Conservation (phyloP, 2,797 vertebrate genomes). For the Phrynocephalus forsythii region DNA sequence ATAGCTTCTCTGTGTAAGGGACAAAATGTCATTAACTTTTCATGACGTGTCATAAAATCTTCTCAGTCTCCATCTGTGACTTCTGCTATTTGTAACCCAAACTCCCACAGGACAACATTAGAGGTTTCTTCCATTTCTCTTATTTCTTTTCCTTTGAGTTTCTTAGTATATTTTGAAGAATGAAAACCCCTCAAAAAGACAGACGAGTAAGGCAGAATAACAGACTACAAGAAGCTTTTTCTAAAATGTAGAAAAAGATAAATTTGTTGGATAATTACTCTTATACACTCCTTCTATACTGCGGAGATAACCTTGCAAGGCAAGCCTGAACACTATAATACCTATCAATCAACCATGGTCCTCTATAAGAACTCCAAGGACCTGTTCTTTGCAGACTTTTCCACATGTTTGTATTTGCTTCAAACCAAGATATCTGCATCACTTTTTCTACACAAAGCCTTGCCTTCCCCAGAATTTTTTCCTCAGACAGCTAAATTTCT, state of each 20-base stretch:
- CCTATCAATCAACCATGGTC: background rate
- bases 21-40: constrained; percentile 73
- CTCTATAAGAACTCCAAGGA: too few species aligned
- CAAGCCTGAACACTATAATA: background rate
- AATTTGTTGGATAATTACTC: background rate
- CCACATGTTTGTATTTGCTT: background rate
- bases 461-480: background rate
- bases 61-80: constrained; percentile 61
- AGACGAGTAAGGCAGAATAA: background rate
- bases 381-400: background rate
- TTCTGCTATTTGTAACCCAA: constrained; percentile 60
- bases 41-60: constrained; percentile 68
- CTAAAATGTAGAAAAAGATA: background rate
- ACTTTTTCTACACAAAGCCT: background rate
- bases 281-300: background rate
- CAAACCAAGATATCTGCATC: background rate
- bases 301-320: background rate
- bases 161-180: background rate
- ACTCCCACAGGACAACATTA: constrained; percentile 36
- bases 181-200: background rate
- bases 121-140: constrained; percentile 32
- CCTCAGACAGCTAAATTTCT: background rate
- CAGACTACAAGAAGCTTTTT: background rate
- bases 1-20: constrained; percentile 56
- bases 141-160: background rate